phyloP scores from a whole-genome alignment of 2,888 invertebrate species.

The Melitaea athalia region DNA sequence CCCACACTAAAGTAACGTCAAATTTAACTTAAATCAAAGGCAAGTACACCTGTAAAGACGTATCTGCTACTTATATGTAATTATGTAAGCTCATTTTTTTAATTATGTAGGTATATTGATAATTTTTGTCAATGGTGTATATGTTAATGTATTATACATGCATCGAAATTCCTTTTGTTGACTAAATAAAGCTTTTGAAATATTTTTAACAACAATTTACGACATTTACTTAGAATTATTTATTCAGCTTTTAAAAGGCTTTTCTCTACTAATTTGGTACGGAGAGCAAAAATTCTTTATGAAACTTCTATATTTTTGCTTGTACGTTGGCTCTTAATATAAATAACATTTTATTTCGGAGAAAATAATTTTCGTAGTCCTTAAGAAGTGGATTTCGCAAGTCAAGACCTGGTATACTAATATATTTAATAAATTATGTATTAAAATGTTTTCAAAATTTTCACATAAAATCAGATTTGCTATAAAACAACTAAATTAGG shows the following conservation, averaged over 20 bases:
- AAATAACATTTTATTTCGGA: constrained; percentile 8
- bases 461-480: no score
- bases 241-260: constrained; percentile 1
- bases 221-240: neutral
- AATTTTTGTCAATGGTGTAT: no score
- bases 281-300: constrained; percentile 6
- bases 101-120: no score
- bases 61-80: no score
- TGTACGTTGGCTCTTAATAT: neutral
- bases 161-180: no score
- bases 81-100: no score
- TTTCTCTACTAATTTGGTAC: neutral
- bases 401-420: neutral
- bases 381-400: neutral
- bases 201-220: neutral
- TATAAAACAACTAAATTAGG: no score
- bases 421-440: constrained; percentile 10
- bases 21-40: no score
- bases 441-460: neutral
- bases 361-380: constrained; percentile 7
- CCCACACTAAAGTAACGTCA: no score
- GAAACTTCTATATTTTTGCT: constrained; percentile 1
- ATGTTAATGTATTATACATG: no score
- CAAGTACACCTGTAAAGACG: no score
- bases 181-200: no score